phyloP scores from a whole-genome alignment of 2,888 invertebrate species.

The Andrena bucephala region DNA sequence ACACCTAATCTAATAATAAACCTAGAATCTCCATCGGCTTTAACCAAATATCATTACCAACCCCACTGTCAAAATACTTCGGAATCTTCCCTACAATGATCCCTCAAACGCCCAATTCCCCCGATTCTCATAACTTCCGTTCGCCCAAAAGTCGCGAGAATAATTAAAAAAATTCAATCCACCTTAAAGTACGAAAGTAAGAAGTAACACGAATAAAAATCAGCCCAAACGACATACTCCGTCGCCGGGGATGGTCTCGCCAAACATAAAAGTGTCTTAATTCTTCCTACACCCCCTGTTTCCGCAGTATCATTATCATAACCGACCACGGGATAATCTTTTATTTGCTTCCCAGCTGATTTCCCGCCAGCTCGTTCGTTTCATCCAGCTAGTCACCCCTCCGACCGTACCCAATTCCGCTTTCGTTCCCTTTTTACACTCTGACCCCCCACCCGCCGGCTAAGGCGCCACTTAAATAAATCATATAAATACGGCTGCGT shows the following conservation, averaged over 20 bases:
- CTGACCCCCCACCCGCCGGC: slow-evolving; percentile 25
- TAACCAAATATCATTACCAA: too few species aligned
- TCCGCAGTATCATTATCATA: slow-evolving; percentile 67
- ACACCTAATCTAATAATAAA: too few species aligned
- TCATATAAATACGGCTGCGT: slow-evolving; percentile 81
- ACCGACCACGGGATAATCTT: slow-evolving; percentile 74
- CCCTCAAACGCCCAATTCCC: too few species aligned
- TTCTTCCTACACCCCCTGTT: slow-evolving; percentile 58
- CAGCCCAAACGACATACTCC: not conserved
- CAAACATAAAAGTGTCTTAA: slow-evolving; percentile 69
- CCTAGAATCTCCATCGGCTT: too few species aligned
- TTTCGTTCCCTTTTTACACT: slow-evolving; percentile 11
- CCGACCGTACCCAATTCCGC: slow-evolving; percentile 52
- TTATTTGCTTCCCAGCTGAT: slow-evolving; percentile 71
- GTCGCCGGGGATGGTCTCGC: not conserved
- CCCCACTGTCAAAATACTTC: too few species aligned
- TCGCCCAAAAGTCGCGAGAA: too few species aligned
- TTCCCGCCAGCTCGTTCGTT: slow-evolving; percentile 65
- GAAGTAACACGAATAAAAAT: not conserved
- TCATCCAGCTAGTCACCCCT: slow-evolving; percentile 47
- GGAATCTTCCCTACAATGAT: too few species aligned
- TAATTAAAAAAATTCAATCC: too few species aligned
- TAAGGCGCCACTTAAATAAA: slow-evolving; percentile 78
- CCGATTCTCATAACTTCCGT: too few species aligned
- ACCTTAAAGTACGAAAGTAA: too few species aligned